These are phyloP conservation scores for Osmerus mordax DNA, from an alignment of 2,113 vertebrate species.

Conservation along the genomic window DNA sequence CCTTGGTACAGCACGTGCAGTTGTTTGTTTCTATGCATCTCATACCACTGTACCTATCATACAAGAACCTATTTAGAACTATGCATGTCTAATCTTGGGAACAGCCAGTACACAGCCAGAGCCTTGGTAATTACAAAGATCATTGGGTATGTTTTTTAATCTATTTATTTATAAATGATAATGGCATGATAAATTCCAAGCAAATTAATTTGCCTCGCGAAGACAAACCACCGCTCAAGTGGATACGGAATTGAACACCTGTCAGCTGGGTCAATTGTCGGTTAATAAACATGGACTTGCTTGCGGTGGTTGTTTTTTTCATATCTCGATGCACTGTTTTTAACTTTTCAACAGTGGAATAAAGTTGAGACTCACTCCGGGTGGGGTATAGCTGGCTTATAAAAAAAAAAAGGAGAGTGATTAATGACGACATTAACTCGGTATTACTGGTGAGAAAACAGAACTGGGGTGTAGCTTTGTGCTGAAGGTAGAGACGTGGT, in stretches of 20 bases:
- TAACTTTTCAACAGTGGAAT: slow-evolving; percentile 20
- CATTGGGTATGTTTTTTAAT: background rate
- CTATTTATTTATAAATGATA: slow-evolving; percentile 8
- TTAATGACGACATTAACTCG: slow-evolving; percentile 68
- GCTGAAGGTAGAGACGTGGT: slow-evolving; percentile 50
- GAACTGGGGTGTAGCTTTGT: slow-evolving; percentile 54
- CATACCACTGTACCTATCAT: too few species aligned
- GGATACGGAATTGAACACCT: too few species aligned
- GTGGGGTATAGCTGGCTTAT: slow-evolving; percentile 61
- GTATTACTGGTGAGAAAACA: slow-evolving; percentile 56
- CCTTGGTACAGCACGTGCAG: background rate
- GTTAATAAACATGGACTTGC: background rate
- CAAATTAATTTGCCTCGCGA: slow-evolving; percentile 28
- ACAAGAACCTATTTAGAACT: too few species aligned
- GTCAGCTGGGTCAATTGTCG: too few species aligned
- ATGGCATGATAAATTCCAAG: slow-evolving; percentile 21
- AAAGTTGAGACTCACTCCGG: slow-evolving; percentile 43
- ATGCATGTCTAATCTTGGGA: background rate
- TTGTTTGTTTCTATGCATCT: too few species aligned
- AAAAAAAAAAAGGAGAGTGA: slow-evolving; percentile 59
- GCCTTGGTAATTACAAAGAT: slow-evolving; percentile 8
- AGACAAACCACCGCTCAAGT: too few species aligned
- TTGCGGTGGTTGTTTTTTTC: background rate
- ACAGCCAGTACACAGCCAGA: slow-evolving; percentile 24
- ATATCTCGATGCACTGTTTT: slow-evolving; percentile 24